Base-by-base conservation (phyloP, 2,888 invertebrate species). In the Eilema griseolum region DNA sequence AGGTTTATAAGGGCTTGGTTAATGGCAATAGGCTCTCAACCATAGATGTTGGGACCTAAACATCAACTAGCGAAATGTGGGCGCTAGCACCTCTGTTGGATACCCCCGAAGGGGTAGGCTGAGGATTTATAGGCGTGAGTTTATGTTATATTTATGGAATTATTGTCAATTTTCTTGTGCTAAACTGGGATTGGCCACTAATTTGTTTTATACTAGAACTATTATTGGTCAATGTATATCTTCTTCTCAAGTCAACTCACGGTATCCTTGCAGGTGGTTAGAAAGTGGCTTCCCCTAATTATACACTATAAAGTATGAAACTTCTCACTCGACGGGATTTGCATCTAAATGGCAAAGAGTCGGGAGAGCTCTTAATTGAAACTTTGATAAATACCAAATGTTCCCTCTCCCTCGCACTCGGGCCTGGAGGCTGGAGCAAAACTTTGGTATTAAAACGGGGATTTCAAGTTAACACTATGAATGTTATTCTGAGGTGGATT, bases 331-430 rank as follows among this genome's bases (percentile, higher is more conserved):
- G 71, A 33, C 70, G 63, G 86, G 86, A 93, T 94, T 94, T 93
- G 93, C 93, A 93, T 94, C 86, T 88, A 90, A 93, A 93, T 91
- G 90, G 90, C 88, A 86, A 90, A 89, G 90, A 86, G 88, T 87
- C 85, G 83, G 81, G 84, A 84, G 78, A 79, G 84, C 83, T 88
- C 90, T 91, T 93, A 92, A 92, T 93, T 93, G 92, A 93, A 93
- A 94, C 90, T 93, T 93, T 92, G 88, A 89, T 90, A 82, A 83
- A 83, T 89, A 89, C 86, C 83, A 82, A 77, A 71, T 76, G 70
- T 79, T 80, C 74, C 78, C 33, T 82, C 78, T 67, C 70, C 12
- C 68, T 78, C 76, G 73, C 78, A 60, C 73, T 28, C 37, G 61
- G n/a, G n/a, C n/a, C n/a, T n/a, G n/a, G n/a, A n/a, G 26, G 41